A percentile compares a stretch with the other conserved stretches of the same genome.
Conservation (phyloP, 2,797 vertebrate species). For the Kryptopterus vitreolus region DNA sequence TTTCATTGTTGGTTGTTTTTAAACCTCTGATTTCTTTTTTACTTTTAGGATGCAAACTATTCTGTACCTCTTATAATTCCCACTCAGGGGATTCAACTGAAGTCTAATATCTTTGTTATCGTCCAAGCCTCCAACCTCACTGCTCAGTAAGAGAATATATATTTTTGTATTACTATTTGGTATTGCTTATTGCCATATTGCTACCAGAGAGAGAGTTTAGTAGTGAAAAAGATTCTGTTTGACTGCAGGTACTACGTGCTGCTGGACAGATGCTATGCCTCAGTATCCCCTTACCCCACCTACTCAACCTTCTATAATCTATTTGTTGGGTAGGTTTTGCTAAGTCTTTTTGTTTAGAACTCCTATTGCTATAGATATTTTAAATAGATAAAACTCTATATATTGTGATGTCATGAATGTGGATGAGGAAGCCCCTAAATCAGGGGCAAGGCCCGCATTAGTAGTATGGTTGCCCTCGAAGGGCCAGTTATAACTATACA, state of each 20-base stretch:
- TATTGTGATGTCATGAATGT: no score
- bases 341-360: background rate
- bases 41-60: constrained; percentile 65
- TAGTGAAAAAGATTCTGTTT: constrained; percentile 10
- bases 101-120: constrained; percentile 69
- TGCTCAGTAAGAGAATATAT: constrained; percentile 64
- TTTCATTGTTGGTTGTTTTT: background rate
- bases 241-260: constrained; percentile 69
- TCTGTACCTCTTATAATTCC: constrained; percentile 63
- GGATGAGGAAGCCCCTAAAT: no score
- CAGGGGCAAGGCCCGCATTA: no score
- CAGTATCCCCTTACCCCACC: constrained; percentile 62
- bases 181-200: background rate
- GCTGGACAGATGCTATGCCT: constrained; percentile 78
- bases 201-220: background rate
- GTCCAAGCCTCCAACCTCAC: constrained; percentile 78
- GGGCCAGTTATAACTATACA: no score
- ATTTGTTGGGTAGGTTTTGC: constrained; percentile 70
- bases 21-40: background rate
- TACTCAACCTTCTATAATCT: constrained; percentile 74
- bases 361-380: background rate
- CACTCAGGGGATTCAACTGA: constrained; percentile 66
- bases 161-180: background rate
- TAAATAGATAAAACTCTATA: background rate
- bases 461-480: no score